Conservation (phyloP, 2,113 vertebrate genomes). For the Caranx ignobilis region DNA sequence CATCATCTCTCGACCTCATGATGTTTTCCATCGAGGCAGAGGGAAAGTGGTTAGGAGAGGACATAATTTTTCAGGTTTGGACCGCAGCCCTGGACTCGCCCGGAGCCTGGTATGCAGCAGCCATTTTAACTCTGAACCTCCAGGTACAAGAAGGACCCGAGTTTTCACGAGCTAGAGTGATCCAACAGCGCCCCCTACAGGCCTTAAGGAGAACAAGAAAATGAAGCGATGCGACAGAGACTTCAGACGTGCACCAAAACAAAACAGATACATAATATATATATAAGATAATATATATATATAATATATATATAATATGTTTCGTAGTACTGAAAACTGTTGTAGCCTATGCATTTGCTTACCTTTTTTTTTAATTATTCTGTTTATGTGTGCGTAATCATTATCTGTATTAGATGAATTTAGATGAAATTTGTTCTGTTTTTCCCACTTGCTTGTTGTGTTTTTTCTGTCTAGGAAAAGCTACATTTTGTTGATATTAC, state of each 20-base stretch:
- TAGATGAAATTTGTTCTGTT: too few relatives aligned
- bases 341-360: too few relatives aligned
- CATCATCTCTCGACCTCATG: too few relatives aligned
- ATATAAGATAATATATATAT: too few relatives aligned
- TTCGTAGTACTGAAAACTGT: too few relatives aligned
- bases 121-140: conserved; percentile 42
- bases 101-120: conserved; percentile 5
- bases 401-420: not conserved
- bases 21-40: too few relatives aligned
- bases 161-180: not conserved
- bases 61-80: too few relatives aligned
- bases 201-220: not conserved
- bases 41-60: too few relatives aligned
- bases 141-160: not conserved
- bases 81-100: too few relatives aligned
- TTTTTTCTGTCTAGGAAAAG: not conserved
- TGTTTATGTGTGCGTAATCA: not conserved
- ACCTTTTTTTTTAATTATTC: not conserved
- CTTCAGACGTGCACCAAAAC: too few relatives aligned
- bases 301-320: too few relatives aligned
- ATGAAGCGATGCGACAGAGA: not conserved
- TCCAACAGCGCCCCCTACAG: conserved; percentile 42
- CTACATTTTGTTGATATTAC: not conserved
- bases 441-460: not conserved
- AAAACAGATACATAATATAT: too few relatives aligned